A percentile compares a stretch with the other conserved stretches of the same genome.
Evolutionary conservation across 1,140 invertebrate genomes (phyloP).

Genomic region (Macrobrachium nipponense): DNA sequence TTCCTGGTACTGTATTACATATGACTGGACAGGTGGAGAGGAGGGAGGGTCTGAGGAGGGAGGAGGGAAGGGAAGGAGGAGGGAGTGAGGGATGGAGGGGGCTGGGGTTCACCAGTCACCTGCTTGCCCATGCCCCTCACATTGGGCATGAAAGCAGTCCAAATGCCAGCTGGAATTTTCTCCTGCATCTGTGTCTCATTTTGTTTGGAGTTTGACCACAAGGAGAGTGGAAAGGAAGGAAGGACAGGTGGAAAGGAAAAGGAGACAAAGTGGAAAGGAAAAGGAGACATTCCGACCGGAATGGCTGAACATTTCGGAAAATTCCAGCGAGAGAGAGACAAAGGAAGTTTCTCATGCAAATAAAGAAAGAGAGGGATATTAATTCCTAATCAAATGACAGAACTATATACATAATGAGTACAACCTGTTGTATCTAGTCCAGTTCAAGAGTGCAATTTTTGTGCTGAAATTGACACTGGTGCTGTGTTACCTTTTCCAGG

Average conservation of each 20-base stretch:
- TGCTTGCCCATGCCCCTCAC: neutral
- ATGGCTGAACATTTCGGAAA: slow-evolving; percentile 5
- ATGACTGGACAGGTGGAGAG: slow-evolving; percentile 9
- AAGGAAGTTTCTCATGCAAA: slow-evolving; percentile 26
- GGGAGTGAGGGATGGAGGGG: too few relatives aligned
- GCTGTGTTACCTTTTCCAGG: neutral
- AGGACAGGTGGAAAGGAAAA: too few relatives aligned
- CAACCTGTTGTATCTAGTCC: slow-evolving; percentile 3
- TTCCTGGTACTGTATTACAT: slow-evolving; percentile 1
- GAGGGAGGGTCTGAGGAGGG: too few relatives aligned
- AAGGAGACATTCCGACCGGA: too few relatives aligned
- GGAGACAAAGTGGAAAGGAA: neutral
- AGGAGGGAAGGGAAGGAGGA: too few relatives aligned
- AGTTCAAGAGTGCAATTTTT: neutral
- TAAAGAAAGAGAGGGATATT: slow-evolving; percentile 7
- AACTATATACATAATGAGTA: slow-evolving; percentile 31
- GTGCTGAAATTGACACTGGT: neutral
- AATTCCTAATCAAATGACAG: slow-evolving; percentile 15
- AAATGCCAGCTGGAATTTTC: slow-evolving; percentile 13
- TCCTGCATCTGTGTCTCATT: neutral
- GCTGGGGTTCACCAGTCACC: too few relatives aligned
- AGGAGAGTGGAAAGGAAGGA: neutral
- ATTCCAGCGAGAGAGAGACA: slow-evolving; percentile 18
- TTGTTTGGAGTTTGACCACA: neutral
- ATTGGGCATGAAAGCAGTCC: neutral